Conservation (phyloP, 2,113 vertebrate genomes). For the Falco punctatus region DNA sequence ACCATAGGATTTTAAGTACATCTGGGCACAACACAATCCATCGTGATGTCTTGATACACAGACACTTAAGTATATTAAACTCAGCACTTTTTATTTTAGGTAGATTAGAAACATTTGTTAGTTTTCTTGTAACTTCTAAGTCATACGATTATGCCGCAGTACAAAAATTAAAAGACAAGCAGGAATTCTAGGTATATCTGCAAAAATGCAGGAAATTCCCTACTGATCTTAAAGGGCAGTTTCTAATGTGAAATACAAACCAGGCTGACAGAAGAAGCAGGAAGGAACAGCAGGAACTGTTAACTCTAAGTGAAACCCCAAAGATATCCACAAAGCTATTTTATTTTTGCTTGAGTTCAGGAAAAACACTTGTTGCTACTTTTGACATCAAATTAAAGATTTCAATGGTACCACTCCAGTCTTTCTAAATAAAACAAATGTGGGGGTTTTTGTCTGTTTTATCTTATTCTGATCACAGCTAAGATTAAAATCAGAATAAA, state of each 20-base stretch:
- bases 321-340: neutral
- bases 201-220: neutral
- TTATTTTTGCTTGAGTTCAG: neutral
- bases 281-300: neutral
- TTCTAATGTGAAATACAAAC: neutral
- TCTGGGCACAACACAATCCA: neutral
- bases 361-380: neutral
- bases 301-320: neutral
- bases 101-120: neutral
- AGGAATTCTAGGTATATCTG: neutral
- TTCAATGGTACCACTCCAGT: neutral
- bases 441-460: neutral
- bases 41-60: neutral
- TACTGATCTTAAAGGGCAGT: neutral
- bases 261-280: neutral
- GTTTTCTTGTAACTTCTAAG: neutral
- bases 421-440: neutral
- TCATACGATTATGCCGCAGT: neutral
- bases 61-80: neutral
- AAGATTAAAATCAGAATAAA: neutral
- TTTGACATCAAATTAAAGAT: neutral
- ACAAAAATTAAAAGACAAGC: neutral
- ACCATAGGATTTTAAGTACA: neutral
- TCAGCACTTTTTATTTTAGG: neutral
- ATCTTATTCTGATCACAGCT: neutral